Evolutionary conservation across 1,140 invertebrate genomes (phyloP), one percentile per base, ranked within the genome.

Genomic region (Drosophila azteca): DNA sequence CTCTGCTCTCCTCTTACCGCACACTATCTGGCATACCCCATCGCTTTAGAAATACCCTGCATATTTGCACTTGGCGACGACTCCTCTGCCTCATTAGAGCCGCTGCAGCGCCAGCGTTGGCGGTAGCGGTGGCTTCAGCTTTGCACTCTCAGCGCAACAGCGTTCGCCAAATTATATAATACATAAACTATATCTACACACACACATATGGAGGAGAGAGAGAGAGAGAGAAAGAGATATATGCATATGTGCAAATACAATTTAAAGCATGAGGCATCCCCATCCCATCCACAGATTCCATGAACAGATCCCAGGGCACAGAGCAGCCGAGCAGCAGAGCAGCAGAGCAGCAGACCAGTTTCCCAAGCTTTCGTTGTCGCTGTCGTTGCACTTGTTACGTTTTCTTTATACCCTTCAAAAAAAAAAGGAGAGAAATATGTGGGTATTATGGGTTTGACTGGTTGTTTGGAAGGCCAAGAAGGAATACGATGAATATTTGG

Each of bases 381-480:
- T 31, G 53, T n/a, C 43, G 59, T 60, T 79, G 83, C 82, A 87
- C 82, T 87, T 87, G 82, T 82, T 87, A 85, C 81, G 50, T 78
- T 85, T 76, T 39, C 35, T 13, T 5, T 39, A 5, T 13, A 39
- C 35, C 35, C 35, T 39, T 13, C 9, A 11, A 1, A 13, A 13
- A 13, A 13, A 13, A 26, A 26, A 4, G 5, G 3, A 26, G 8
- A 7, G 8, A 9, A 31, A 20, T 1, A 1, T 9, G 9, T 9
- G 35, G 35, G 11, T 13, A 39, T 39, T 5, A 39, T 39, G 35
- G 11, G 9, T 13, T 31, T 3, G 31, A 2, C 0, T 8, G 8
- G 8, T 2, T 8, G 29, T 9, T 35, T 11, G 35, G 35, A 35
- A 35, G 3, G 8, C 0, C 3, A 11, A 0, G 31, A 35, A 8